phyloP scores from a whole-genome alignment of 2,113 vertebrate species.

The Psammodynastes pulverulentus region DNA sequence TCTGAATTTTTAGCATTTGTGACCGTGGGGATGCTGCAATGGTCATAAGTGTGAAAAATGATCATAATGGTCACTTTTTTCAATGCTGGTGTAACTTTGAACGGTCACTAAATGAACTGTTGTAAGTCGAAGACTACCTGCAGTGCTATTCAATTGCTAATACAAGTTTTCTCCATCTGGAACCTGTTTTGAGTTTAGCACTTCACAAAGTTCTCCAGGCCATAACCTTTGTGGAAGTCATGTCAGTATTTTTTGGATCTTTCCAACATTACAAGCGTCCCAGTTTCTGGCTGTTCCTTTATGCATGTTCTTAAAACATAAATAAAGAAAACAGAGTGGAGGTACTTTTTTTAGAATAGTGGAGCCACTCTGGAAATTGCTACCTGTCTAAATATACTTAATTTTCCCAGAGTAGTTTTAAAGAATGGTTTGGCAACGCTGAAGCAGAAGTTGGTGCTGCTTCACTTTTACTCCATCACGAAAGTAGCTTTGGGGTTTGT shows the following conservation, averaged over 20 bases:
- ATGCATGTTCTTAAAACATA: background rate
- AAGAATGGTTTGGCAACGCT: background rate
- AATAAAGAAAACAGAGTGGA: background rate
- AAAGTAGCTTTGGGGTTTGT: background rate
- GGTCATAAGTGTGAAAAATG: background rate
- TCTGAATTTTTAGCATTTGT: background rate
- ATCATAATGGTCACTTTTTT: background rate
- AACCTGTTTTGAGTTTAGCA: background rate
- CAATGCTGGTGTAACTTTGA: background rate
- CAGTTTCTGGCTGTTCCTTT: background rate
- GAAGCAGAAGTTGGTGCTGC: background rate
- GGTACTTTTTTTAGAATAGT: background rate
- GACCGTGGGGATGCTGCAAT: background rate
- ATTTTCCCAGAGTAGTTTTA: background rate
- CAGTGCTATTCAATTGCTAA: background rate
- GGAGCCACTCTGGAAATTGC: background rate
- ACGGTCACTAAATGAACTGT: background rate
- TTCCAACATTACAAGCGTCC: background rate
- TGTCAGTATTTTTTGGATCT: background rate
- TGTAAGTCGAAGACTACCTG: background rate
- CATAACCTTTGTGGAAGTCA: background rate
- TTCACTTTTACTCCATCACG: background rate
- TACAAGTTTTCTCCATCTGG: background rate
- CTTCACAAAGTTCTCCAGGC: background rate
- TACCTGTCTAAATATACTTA: background rate